Evolutionary conservation across 2,113 vertebrate species (phyloP).

Genomic region (Lasiurus cinereus): DNA sequence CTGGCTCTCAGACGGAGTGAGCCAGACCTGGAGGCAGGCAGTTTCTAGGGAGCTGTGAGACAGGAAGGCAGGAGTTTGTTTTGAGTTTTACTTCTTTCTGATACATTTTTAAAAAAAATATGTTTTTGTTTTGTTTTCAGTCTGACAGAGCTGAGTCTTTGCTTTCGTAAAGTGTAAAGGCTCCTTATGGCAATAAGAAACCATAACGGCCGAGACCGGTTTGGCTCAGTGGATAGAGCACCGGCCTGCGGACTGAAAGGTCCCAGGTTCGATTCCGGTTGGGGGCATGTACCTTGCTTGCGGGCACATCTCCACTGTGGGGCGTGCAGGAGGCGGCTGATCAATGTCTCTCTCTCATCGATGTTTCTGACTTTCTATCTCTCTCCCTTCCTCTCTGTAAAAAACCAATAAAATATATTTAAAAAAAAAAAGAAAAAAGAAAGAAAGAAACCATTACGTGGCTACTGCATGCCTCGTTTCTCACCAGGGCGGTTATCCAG

Average conservation of each 20-base stretch:
- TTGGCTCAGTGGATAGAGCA: too few relatives aligned
- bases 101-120: background rate
- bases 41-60: background rate
- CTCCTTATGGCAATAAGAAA: conserved; percentile 18
- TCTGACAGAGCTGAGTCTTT: background rate
- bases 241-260: too few relatives aligned
- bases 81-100: background rate
- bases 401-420: too few relatives aligned
- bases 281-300: too few relatives aligned
- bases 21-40: background rate
- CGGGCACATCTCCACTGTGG: too few relatives aligned
- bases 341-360: too few relatives aligned
- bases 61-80: background rate
- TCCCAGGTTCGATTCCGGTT: too few relatives aligned
- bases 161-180: background rate
- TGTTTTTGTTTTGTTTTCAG: background rate
- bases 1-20: background rate
- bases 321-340: too few relatives aligned
- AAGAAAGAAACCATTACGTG: conserved; percentile 23
- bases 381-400: too few relatives aligned
- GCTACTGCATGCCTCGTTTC: background rate
- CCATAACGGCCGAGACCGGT: background rate
- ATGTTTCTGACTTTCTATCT: too few relatives aligned
- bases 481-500: background rate
- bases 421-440: too few relatives aligned